phyloP scores from a whole-genome alignment of 2,888 invertebrate species.

The Conchocele bisecta region DNA sequence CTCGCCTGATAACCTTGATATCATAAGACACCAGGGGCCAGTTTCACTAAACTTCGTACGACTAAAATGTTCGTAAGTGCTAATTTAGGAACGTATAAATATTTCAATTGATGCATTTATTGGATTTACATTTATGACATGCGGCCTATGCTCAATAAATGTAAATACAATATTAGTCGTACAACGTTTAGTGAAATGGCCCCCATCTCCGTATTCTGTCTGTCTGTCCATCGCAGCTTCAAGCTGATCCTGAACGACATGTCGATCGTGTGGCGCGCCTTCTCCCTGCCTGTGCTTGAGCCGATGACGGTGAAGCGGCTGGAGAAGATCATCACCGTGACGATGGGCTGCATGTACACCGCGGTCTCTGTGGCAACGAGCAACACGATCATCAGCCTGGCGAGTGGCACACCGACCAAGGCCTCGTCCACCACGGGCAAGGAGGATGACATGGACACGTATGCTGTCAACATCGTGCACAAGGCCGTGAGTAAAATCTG shows the following conservation, averaged over 20 bases:
- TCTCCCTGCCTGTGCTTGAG: conserved; percentile 93
- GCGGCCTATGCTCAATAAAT: no score
- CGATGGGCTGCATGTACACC: conserved; percentile 91
- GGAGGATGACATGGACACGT: conserved; percentile 92
- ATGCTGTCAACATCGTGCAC: conserved; percentile 92
- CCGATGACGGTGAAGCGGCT: conserved; percentile 93
- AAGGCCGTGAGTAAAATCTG: conserved; percentile 87
- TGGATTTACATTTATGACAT: no score
- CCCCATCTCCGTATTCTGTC: no score
- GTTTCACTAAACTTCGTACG: no score
- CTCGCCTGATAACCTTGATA: no score
- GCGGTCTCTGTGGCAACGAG: conserved; percentile 83
- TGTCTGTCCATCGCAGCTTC: conserved; percentile 85
- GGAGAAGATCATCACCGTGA: conserved; percentile 90
- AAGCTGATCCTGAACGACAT: conserved; percentile 93
- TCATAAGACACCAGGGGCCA: no score
- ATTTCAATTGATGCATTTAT: no score
- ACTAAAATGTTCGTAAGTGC: no score
- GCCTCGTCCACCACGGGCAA: conserved; percentile 83
- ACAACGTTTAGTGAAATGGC: no score
- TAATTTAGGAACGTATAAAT: no score
- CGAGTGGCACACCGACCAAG: conserved; percentile 71
- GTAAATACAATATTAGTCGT: no score
- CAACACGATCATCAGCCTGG: conserved; percentile 80
- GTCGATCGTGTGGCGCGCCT: conserved; percentile 90